Evolutionary conservation across 1,140 invertebrate species (phyloP).

Genomic region (Cataglyphis hispanica): DNA sequence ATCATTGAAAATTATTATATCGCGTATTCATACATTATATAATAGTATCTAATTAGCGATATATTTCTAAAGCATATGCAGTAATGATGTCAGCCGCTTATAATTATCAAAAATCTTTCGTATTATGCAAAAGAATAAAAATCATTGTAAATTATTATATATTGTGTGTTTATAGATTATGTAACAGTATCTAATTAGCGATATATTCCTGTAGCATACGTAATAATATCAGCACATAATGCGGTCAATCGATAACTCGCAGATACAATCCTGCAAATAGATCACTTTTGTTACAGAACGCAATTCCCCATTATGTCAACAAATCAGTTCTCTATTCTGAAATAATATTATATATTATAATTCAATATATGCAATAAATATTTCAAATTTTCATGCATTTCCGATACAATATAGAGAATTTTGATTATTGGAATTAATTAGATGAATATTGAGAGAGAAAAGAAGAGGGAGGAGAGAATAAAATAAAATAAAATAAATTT

Average conservation of each 20-base stretch:
- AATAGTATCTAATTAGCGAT: conserved; percentile 36
- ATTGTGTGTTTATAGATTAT: conserved; percentile 37
- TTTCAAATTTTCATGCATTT: background rate
- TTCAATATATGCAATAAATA: background rate
- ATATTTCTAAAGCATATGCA: conserved; percentile 1
- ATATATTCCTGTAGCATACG: conserved; percentile 3
- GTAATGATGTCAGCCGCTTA: conserved; percentile 25
- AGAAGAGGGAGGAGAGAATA: too few relatives aligned
- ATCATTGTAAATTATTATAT: conserved; percentile 9
- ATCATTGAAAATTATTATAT: conserved; percentile 8
- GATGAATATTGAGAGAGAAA: background rate
- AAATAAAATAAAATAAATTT: too few relatives aligned
- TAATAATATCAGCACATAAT: conserved; percentile 38
- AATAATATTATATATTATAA: conserved; percentile 27
- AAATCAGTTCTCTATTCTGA: background rate
- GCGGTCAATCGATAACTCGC: conserved; percentile 33
- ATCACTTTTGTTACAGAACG: conserved; percentile 42
- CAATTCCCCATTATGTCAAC: conserved; percentile 50
- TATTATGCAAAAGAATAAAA: conserved; percentile 4
- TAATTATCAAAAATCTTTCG: background rate
- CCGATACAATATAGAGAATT: background rate
- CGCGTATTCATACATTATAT: conserved; percentile 31
- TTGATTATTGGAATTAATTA: conserved; percentile 25
- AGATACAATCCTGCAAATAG: conserved; percentile 39
- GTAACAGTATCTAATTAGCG: conserved; percentile 36